Evolutionary conservation across 2,797 vertebrate species (phyloP).

Genomic region (Danio kyathit): DNA sequence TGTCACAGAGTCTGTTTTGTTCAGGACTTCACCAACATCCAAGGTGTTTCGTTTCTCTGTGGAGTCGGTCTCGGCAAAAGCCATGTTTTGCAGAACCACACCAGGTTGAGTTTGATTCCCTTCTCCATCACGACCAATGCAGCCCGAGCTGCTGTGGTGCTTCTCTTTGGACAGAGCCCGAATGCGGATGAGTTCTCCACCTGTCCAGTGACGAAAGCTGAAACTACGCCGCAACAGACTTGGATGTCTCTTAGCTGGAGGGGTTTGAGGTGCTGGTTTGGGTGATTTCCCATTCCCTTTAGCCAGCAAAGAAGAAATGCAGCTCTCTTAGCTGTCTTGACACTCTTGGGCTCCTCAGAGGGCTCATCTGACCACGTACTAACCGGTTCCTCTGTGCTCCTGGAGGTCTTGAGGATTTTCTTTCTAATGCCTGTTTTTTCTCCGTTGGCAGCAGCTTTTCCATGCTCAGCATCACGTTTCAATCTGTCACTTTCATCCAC

Average conservation of each 20-base stretch:
- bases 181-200: slow-evolving; percentile 76
- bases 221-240: slow-evolving; percentile 85
- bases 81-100: slow-evolving; percentile 47
- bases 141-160: slow-evolving; percentile 87
- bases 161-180: slow-evolving; percentile 78
- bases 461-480: neutral
- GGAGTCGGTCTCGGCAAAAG: slow-evolving; percentile 12
- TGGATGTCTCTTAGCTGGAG: slow-evolving; percentile 69
- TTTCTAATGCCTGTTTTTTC: slow-evolving; percentile 46
- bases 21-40: slow-evolving; percentile 85
- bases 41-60: slow-evolving; percentile 81
- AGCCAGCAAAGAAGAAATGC: slow-evolving; percentile 36
- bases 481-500: slow-evolving; percentile 5
- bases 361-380: slow-evolving; percentile 26
- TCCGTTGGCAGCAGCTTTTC: slow-evolving; percentile 17
- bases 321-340: slow-evolving; percentile 32
- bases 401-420: slow-evolving; percentile 69
- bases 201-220: slow-evolving; percentile 90
- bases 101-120: slow-evolving; percentile 25
- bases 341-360: neutral
- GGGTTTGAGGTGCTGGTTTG: slow-evolving; percentile 54
- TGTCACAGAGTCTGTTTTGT: slow-evolving; percentile 76
- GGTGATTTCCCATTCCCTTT: slow-evolving; percentile 66
- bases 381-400: slow-evolving; percentile 71
- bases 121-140: slow-evolving; percentile 62